phyloP scores from a whole-genome alignment of 1,140 invertebrate species.

The Trachymyrmex septentrionalis region DNA sequence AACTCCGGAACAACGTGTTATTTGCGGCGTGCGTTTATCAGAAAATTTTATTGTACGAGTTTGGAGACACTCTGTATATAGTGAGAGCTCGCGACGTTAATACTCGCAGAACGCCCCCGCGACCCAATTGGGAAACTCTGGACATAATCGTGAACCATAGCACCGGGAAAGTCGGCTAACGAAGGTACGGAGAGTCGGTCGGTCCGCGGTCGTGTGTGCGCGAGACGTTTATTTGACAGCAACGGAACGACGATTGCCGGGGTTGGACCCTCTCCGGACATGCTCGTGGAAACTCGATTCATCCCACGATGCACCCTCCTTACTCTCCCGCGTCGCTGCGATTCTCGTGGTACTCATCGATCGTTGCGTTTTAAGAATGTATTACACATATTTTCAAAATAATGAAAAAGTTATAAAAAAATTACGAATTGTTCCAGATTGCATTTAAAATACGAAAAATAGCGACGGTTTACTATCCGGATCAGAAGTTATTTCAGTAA shows the following conservation, averaged over 20 bases:
- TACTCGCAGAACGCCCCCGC: slow-evolving; percentile 67
- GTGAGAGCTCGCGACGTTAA: slow-evolving; percentile 61
- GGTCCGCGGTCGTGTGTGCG: slow-evolving; percentile 42
- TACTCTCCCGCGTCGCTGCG: background rate
- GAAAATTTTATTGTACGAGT: slow-evolving; percentile 41
- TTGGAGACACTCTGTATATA: slow-evolving; percentile 24
- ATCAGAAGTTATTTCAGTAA: too few species aligned
- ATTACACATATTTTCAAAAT: too few species aligned
- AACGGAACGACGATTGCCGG: slow-evolving; percentile 50
- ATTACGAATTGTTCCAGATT: too few species aligned
- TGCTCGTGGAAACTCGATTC: slow-evolving; percentile 25
- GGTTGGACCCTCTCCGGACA: slow-evolving; percentile 9
- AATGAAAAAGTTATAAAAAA: too few species aligned
- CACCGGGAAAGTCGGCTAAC: slow-evolving; percentile 67
- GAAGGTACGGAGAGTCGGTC: slow-evolving; percentile 37
- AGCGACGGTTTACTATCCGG: too few species aligned
- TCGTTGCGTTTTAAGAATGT: background rate
- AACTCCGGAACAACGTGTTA: slow-evolving; percentile 8
- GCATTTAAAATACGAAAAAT: too few species aligned
- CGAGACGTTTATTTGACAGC: slow-evolving; percentile 63
- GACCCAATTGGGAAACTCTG: slow-evolving; percentile 73
- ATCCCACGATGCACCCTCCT: background rate
- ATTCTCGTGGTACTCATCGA: slow-evolving; percentile 20
- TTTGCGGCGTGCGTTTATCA: slow-evolving; percentile 33
- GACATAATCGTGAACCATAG: slow-evolving; percentile 66